These are phyloP conservation scores for Trichacis sp. DNA, from an alignment of 2,888 invertebrate species.

Conservation along the genomic window DNA sequence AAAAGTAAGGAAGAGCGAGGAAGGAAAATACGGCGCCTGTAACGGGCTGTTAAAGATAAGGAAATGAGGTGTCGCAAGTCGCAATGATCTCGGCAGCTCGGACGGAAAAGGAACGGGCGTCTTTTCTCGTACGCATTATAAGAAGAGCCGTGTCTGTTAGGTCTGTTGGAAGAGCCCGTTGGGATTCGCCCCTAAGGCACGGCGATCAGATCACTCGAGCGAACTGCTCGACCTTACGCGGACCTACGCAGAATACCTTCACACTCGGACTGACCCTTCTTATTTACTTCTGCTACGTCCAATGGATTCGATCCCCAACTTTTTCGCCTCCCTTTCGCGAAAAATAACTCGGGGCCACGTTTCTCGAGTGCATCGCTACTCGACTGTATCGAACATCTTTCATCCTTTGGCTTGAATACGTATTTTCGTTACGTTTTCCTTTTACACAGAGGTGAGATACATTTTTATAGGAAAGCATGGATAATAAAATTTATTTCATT, in stretches of 20 bases:
- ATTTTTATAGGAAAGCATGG: no score
- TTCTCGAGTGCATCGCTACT: conserved; percentile 36
- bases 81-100: conserved; percentile 44
- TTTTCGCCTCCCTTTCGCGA: conserved; percentile 30
- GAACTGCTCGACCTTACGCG: conserved; percentile 39
- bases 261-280: conserved; percentile 62
- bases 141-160: conserved; percentile 4
- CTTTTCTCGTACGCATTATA: conserved; percentile 22
- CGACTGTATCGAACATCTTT: conserved; percentile 39
- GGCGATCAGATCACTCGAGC: conserved; percentile 42
- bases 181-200: conserved; percentile 51
- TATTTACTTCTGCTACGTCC: conserved; percentile 27
- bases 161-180: conserved; percentile 27
- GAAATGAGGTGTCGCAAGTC: conserved; percentile 67
- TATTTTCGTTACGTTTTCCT: background rate
- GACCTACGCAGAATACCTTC: conserved; percentile 63
- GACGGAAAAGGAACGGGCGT: conserved; percentile 25
- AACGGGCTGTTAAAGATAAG: conserved; percentile 69
- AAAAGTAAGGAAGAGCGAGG: background rate
- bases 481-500: no score
- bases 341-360: conserved; percentile 44
- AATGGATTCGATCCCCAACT: conserved; percentile 27
- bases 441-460: background rate
- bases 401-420: background rate
- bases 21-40: conserved; percentile 34